phyloP scores from a whole-genome alignment of 2,113 vertebrate species.

The Silurus asotus region DNA sequence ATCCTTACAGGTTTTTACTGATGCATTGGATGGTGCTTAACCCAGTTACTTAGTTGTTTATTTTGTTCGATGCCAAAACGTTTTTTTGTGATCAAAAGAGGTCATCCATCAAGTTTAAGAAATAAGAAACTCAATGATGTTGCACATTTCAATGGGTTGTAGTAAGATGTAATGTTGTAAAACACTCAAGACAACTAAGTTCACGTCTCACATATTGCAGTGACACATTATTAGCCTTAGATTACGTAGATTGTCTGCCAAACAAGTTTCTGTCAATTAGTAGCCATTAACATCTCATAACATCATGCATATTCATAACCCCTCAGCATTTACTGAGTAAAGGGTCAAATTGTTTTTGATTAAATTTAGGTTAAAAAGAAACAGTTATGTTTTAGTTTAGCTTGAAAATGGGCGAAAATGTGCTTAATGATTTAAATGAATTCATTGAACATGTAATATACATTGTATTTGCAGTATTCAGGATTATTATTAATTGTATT shows the following conservation, averaged over 20 bases:
- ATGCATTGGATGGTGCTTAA: too few relatives aligned
- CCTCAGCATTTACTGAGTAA: background rate
- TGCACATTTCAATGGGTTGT: background rate
- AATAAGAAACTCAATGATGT: background rate
- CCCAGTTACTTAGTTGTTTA: too few relatives aligned
- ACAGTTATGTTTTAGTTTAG: background rate
- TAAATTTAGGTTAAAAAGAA: too few relatives aligned
- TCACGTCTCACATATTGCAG: background rate
- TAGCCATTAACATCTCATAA: too few relatives aligned
- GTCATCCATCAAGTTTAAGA: too few relatives aligned
- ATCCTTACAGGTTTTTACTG: too few relatives aligned
- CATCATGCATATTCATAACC: background rate
- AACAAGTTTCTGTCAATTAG: background rate
- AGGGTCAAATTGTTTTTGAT: too few relatives aligned
- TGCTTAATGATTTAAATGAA: background rate
- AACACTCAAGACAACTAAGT: background rate
- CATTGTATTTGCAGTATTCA: background rate
- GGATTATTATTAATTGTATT: background rate
- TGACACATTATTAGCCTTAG: background rate
- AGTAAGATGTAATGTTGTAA: background rate
- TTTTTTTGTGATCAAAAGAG: too few relatives aligned
- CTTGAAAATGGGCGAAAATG: background rate
- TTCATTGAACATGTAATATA: background rate
- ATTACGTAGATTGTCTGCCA: background rate
- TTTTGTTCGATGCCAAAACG: too few relatives aligned